phyloP scores from a whole-genome alignment of 2,113 vertebrate genomes.

The Scomber colias region DNA sequence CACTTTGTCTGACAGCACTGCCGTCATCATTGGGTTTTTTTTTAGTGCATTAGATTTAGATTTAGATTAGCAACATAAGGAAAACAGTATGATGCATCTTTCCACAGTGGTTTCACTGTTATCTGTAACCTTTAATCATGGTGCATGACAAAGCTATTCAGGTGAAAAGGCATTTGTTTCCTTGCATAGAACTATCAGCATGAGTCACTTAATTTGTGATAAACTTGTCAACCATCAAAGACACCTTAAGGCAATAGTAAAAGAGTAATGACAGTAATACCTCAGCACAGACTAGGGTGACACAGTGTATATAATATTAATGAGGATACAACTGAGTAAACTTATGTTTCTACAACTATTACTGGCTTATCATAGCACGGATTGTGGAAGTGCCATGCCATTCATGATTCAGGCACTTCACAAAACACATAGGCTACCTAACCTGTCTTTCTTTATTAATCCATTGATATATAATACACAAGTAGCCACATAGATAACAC shows the following conservation, averaged over 20 bases:
- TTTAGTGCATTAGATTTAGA: not conserved
- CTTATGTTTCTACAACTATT: slow-evolving; percentile 28
- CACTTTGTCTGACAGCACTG: not conserved
- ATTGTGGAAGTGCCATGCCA: slow-evolving; percentile 4
- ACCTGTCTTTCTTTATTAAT: slow-evolving; percentile 19
- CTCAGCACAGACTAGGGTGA: not conserved
- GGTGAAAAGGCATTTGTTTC: slow-evolving; percentile 1
- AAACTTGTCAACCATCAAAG: slow-evolving; percentile 9
- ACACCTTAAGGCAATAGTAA: not conserved
- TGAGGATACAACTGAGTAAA: slow-evolving; percentile 1
- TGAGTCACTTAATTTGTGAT: slow-evolving; percentile 18
- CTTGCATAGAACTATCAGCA: not conserved
- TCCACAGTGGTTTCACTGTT: slow-evolving; percentile 1
- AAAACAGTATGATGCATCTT: not conserved
- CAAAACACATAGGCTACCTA: not conserved
- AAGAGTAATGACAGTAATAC: slow-evolving; percentile 3
- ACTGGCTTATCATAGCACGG: not conserved
- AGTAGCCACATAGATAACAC: slow-evolving; percentile 18
- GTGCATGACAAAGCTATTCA: not conserved
- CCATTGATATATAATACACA: not conserved
- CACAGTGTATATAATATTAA: slow-evolving; percentile 15
- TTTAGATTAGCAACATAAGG: not conserved
- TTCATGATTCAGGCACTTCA: not conserved
- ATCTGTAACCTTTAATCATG: not conserved
- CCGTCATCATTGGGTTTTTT: not conserved